Conservation (phyloP, 1,140 invertebrate species). For the Zophobas morio region DNA sequence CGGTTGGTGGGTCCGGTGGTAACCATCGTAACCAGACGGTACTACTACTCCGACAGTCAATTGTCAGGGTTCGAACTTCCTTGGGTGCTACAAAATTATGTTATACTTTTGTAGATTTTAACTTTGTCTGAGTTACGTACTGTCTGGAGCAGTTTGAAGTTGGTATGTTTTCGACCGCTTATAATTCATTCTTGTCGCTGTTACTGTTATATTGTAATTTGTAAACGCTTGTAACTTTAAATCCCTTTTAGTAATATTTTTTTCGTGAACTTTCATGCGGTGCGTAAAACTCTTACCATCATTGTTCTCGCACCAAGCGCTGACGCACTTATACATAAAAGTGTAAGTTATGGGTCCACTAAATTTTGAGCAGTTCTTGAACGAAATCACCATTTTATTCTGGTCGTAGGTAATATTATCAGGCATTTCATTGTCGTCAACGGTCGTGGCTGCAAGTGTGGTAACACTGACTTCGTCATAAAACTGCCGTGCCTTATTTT, state of each 20-base stretch:
- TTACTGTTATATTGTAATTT: neutral
- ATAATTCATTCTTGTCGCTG: neutral
- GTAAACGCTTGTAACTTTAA: neutral
- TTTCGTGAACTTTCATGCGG: neutral
- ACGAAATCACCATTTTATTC: neutral
- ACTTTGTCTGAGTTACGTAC: neutral
- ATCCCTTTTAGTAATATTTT: neutral
- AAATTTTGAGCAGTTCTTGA: neutral
- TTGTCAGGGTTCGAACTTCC: neutral
- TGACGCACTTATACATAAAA: neutral
- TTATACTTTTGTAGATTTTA: conserved; percentile 5
- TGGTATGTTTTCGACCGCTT: neutral
- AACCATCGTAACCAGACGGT: conserved; percentile 8
- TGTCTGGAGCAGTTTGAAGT: neutral
- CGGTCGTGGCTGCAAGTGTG: neutral
- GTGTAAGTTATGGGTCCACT: neutral
- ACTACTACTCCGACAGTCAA: neutral
- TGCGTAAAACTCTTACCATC: neutral
- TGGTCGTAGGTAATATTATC: neutral
- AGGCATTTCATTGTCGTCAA: neutral
- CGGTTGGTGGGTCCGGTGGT: conserved; percentile 14
- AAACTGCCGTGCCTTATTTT: neutral
- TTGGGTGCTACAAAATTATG: conserved; percentile 5
- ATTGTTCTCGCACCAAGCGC: neutral
- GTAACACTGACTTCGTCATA: neutral